Evolutionary conservation across 2,113 vertebrate species (phyloP).

Genomic region (Macrotus californicus): DNA sequence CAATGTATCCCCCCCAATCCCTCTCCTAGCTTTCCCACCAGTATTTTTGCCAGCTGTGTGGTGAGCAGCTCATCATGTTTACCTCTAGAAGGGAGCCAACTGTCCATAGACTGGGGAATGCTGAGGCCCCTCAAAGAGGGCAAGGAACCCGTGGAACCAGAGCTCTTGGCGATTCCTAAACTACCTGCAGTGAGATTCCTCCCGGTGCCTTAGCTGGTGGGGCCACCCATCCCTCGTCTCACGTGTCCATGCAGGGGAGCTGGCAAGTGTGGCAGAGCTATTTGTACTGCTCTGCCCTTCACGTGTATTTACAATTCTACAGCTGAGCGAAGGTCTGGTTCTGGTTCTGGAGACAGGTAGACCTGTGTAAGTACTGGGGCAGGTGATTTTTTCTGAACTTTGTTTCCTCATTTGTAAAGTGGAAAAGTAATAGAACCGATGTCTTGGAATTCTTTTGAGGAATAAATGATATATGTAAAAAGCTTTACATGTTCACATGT

Average conservation of each 20-base stretch:
- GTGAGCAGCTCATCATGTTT: background rate
- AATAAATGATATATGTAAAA: background rate
- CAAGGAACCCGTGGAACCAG: background rate
- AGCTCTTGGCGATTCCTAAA: background rate
- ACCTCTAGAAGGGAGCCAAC: background rate
- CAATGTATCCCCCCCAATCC: rapidly evolving
- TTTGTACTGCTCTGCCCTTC: background rate
- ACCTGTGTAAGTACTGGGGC: background rate
- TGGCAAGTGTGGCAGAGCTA: background rate
- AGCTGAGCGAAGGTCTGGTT: background rate
- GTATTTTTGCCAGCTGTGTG: background rate
- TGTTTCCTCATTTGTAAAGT: background rate
- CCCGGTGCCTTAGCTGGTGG: background rate
- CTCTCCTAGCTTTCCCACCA: background rate
- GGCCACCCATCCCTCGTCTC: background rate
- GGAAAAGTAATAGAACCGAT: background rate
- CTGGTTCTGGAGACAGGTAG: background rate
- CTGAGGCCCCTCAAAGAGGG: rapidly evolving
- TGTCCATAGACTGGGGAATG: background rate
- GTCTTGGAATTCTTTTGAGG: background rate
- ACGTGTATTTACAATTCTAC: rapidly evolving
- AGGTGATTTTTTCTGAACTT: background rate
- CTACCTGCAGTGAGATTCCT: background rate
- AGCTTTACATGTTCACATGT: background rate
- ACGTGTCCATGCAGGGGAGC: rapidly evolving